These are phyloP conservation scores for Mus spicilegus DNA, from an alignment of 2,113 vertebrate genomes.

Conservation along the genomic window DNA sequence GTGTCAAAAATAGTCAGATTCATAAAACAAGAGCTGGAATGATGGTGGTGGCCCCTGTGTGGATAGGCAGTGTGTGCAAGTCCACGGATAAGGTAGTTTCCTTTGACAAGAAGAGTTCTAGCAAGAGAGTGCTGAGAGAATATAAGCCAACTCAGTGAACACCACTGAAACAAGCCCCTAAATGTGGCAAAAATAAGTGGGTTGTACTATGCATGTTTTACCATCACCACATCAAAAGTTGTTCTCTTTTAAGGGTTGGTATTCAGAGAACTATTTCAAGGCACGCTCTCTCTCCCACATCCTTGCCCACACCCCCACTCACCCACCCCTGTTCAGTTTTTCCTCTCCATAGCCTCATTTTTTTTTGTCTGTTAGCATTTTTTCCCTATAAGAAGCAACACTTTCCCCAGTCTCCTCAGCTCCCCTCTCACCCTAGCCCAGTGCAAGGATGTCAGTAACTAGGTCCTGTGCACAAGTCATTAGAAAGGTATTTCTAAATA, in stretches of 20 bases:
- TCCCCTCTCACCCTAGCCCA: fast-evolving
- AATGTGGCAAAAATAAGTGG: not conserved
- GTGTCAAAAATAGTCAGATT: not conserved
- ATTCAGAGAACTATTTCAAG: not conserved
- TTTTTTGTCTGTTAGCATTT: not conserved
- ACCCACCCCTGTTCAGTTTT: not conserved
- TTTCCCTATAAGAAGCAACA: not conserved
- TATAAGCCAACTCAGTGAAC: not conserved
- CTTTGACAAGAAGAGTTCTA: not conserved
- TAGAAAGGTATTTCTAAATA: not conserved
- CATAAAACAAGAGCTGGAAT: not conserved
- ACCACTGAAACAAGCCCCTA: not conserved
- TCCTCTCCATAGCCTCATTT: not conserved
- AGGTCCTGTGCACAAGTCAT: not conserved
- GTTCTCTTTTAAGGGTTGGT: not conserved
- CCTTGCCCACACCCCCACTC: not conserved
- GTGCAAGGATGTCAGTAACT: not conserved
- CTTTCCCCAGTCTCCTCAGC: not conserved
- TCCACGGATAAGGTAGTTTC: not conserved
- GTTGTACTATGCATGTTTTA: not conserved
- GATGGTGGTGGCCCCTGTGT: not conserved
- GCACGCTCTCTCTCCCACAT: not conserved
- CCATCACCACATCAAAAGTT: not conserved
- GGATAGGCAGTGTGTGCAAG: not conserved
- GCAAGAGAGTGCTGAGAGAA: not conserved